Conservation (phyloP, 1,140 invertebrate genomes). For the Sesamia nonagrioides region DNA sequence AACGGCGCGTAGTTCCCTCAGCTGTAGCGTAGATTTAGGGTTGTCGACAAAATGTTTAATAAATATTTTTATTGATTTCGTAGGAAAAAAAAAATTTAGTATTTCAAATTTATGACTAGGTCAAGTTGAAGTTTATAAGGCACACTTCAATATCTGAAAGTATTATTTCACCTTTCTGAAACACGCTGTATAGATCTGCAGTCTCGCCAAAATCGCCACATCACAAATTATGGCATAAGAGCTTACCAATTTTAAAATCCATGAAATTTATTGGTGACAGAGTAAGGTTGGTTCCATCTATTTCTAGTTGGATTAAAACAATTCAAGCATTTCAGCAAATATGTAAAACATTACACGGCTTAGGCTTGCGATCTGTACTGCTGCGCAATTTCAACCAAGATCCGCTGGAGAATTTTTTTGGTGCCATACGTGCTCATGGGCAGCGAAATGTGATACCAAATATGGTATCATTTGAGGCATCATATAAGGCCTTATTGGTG, state of each 20-base stretch:
- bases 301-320: not conserved
- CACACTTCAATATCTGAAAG: no score
- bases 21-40: no score
- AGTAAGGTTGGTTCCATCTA: not conserved
- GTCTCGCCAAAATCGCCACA: conserved; percentile 34
- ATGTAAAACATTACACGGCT: no score
- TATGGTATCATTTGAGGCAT: not conserved
- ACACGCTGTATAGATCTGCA: conserved; percentile 31
- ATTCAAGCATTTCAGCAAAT: no score
- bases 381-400: conserved; percentile 8
- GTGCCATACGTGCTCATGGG: not conserved
- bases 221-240: conserved; percentile 41
- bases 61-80: no score
- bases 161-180: no score
- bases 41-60: no score
- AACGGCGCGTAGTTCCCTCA: no score
- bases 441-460: not conserved
- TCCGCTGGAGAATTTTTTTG: conserved; percentile 6
- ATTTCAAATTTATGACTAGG: no score
- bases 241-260: conserved; percentile 19
- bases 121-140: no score
- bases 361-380: not conserved
- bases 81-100: no score
- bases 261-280: conserved; percentile 32
- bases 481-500: not conserved